Conservation (phyloP, 2,888 invertebrate species). For the Lordiphosa fenestrarum region DNA sequence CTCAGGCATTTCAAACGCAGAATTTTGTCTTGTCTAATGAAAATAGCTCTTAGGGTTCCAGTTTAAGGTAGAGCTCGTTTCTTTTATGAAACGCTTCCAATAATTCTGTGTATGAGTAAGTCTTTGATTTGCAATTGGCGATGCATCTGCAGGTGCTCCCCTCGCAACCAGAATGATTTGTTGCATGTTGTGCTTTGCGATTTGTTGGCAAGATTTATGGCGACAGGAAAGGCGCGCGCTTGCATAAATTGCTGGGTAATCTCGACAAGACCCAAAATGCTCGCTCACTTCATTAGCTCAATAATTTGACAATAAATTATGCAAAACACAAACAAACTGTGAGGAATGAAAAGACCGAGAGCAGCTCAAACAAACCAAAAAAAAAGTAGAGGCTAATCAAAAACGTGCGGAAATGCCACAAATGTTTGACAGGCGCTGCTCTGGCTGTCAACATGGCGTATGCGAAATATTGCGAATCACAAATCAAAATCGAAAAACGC, state of each 20-base stretch:
- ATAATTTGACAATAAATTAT: conserved; percentile 67
- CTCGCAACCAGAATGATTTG: conserved; percentile 53
- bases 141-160: background rate
- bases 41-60: too few species aligned
- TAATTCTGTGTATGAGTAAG: too few species aligned
- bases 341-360: conserved; percentile 1
- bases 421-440: conserved; percentile 36
- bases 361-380: conserved; percentile 1
- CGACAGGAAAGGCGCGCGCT: conserved; percentile 46
- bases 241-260: conserved; percentile 70
- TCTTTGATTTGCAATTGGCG: too few species aligned
- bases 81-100: too few species aligned
- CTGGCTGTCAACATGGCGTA: conserved; percentile 38
- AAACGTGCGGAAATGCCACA: conserved; percentile 35
- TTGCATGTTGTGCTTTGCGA: conserved; percentile 49
- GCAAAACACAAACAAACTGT: conserved; percentile 36
- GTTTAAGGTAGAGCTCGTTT: too few species aligned
- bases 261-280: conserved; percentile 37
- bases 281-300: conserved; percentile 67
- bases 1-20: too few species aligned
- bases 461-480: conserved; percentile 39
- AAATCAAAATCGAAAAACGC: conserved; percentile 33
- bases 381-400: conserved; percentile 7
- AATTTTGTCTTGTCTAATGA: too few species aligned
- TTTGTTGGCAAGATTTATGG: conserved; percentile 63